Conservation (phyloP, 2,797 vertebrate species). For the Macropodus opercularis region DNA sequence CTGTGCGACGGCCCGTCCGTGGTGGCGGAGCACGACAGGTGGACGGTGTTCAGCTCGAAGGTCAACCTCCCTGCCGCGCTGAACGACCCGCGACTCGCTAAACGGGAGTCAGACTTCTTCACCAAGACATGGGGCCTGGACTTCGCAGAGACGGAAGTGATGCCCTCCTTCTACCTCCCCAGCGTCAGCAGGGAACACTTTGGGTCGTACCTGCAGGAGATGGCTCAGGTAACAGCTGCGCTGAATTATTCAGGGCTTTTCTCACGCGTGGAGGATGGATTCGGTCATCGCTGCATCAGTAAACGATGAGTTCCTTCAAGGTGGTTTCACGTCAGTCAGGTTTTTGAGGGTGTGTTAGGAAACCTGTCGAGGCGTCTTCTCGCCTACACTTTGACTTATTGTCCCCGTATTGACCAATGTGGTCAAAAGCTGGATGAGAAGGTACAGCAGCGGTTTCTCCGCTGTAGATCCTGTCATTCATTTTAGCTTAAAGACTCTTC, state of each 20-base stretch:
- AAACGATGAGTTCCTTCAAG: no score
- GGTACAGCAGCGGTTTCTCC: no score
- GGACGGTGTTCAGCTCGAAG: slow-evolving; percentile 98
- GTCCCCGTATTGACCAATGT: no score
- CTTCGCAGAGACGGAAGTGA: slow-evolving; percentile 93
- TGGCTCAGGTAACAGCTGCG: slow-evolving; percentile 83
- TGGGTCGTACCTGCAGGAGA: slow-evolving; percentile 89
- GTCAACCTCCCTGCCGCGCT: slow-evolving; percentile 97
- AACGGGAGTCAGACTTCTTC: slow-evolving; percentile 98
- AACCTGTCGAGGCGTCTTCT: not conserved
- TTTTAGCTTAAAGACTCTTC: no score
- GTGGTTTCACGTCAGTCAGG: not conserved
- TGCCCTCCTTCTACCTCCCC: slow-evolving; percentile 94
- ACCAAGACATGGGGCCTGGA: slow-evolving; percentile 98
- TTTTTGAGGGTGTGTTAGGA: slow-evolving; percentile 10
- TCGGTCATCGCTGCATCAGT: not conserved
- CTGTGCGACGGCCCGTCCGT: slow-evolving; percentile 90
- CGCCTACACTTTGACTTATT: not conserved
- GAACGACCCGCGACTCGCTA: slow-evolving; percentile 96
- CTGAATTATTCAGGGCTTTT: slow-evolving; percentile 13
- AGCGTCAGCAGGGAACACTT: slow-evolving; percentile 94
- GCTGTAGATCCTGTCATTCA: no score
- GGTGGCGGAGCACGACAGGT: slow-evolving; percentile 93
- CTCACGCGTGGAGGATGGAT: not conserved
- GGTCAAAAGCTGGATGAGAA: no score